Base-by-base conservation (phyloP, 2,113 vertebrate genomes). In the Pteropus alecto region DNA sequence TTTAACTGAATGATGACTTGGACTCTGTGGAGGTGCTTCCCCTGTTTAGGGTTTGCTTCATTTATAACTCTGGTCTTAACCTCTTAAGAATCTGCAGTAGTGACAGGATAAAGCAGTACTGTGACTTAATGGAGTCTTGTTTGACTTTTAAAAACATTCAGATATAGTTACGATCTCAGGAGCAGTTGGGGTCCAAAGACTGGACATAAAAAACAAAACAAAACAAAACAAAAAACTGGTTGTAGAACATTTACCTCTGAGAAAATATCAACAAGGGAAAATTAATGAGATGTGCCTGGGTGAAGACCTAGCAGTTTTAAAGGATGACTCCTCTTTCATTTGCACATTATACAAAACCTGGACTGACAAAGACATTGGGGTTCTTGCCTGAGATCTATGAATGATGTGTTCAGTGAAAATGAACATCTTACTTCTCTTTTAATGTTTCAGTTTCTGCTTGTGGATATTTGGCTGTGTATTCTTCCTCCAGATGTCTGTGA, bases 401-500 rank as follows among this genome's bases (percentile, higher is more conserved):
- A 65, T 96, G 71, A 68, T 94, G 68, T 79, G 33, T 54, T 48
- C 87, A 93, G 78, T 93, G 87, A 96, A 96, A 94, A 68, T 30
- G 54, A 93, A 63, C 58, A 56, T 95, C 63, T 90, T 87, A 93
- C 93, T 97, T 93, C 93, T n/a, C 77, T 63, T 78, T 97, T 96
- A 77, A 67, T 76, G 7, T 63, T 92, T 84, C 87, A 51, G 82
- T 95, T 97, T 90, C 83, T 85, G 71, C 78, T 76, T 89, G 51
- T 97, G 43, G 91, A 30, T 92, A 70, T 88, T 96, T 95, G 68
- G 43, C 71, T 96, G 51, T 96, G 95, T 84, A 56, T 61, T 97
- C 78, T 98, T 93, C 88, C 33, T 95, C 92, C 94, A 97, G 93
- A 92, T 98, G 92, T 95, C 78, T 94, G 41, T 95, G 87, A 94